Percentiles rank a stretch among this genome's conserved stretches.
Evolutionary conservation across 2,113 vertebrate species (phyloP).

Genomic region (Alouatta palliata): DNA sequence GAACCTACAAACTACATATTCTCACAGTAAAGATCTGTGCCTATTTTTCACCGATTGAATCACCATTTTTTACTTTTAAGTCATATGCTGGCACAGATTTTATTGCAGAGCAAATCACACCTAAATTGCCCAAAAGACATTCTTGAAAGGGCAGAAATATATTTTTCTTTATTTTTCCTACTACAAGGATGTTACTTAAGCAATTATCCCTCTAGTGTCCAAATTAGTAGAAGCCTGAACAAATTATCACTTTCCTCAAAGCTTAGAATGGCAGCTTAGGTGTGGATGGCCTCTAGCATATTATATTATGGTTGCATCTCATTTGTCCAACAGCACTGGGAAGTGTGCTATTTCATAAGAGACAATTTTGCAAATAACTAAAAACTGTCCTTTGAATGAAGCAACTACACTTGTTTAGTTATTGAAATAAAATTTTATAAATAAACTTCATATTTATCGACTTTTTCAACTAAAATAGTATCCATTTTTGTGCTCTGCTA

Average conservation of each 20-base stretch:
- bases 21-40: neutral
- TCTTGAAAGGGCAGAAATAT: neutral
- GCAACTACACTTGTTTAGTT: neutral
- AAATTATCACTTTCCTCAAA: neutral
- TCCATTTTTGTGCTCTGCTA: neutral
- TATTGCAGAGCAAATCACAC: neutral
- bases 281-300: too few relatives aligned
- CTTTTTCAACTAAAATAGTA: neutral
- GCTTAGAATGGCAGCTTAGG: neutral
- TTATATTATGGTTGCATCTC: neutral
- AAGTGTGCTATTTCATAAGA: neutral
- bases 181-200: neutral
- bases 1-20: neutral
- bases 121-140: neutral
- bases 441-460: neutral
- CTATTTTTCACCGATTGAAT: neutral
- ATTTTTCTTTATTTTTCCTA: neutral
- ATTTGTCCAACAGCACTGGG: neutral
- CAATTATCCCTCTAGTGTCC: neutral
- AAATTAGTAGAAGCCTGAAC: neutral
- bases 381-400: neutral
- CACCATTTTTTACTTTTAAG: neutral
- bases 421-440: neutral
- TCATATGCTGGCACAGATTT: neutral
- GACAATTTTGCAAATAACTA: neutral